These are phyloP conservation scores for Siniperca scherzeri DNA, from an alignment of 2,797 vertebrate genomes.

Conservation along the genomic window DNA sequence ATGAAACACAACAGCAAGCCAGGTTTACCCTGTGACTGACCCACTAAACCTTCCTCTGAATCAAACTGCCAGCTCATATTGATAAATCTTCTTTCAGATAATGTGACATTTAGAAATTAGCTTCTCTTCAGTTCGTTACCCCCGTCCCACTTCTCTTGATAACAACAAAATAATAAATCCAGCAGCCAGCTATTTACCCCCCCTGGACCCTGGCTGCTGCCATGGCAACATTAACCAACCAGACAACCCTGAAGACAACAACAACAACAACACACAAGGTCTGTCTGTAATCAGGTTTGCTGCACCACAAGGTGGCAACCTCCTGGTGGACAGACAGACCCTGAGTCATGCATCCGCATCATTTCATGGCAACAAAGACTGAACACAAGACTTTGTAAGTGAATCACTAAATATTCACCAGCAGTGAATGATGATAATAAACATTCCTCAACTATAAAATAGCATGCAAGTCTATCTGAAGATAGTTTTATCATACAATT, in stretches of 20 bases:
- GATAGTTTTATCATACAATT: too few species aligned
- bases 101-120: not conserved
- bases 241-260: constrained; percentile 69
- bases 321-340: constrained; percentile 37
- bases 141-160: constrained; percentile 20
- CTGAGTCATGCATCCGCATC: constrained; percentile 36
- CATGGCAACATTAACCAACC: constrained; percentile 62
- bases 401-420: not conserved
- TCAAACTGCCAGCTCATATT: constrained; percentile 10
- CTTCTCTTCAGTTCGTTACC: constrained; percentile 8
- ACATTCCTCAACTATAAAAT: not conserved
- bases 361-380: not conserved
- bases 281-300: constrained; percentile 48
- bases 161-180: constrained; percentile 47
- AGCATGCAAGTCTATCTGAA: not conserved
- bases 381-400: not conserved
- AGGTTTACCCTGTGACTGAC: not conserved
- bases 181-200: constrained; percentile 37
- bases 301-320: constrained; percentile 58
- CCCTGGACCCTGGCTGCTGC: constrained; percentile 68
- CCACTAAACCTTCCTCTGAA: not conserved
- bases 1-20: not conserved
- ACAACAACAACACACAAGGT: constrained; percentile 60
- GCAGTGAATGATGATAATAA: not conserved
- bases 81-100: constrained; percentile 7